Percentiles rank a stretch among this genome's conserved stretches.
Evolutionary conservation across 2,113 vertebrate species (phyloP).

Genomic region (Pseudolaguvia tuberculata): DNA sequence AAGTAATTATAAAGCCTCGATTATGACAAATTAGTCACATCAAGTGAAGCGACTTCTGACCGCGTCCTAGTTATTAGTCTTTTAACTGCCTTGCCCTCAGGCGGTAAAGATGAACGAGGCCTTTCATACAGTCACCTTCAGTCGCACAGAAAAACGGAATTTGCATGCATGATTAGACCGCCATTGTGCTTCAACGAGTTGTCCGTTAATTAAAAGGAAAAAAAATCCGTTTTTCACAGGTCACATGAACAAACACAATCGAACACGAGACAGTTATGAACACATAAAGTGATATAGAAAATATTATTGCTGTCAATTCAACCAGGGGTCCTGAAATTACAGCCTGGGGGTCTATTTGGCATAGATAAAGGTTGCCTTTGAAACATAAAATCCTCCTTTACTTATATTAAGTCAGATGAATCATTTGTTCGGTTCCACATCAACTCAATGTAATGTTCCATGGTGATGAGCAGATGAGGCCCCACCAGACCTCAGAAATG

Average conservation of each 20-base stretch:
- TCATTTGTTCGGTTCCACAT: too few species aligned
- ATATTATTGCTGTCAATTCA: neutral
- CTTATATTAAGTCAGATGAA: too few species aligned
- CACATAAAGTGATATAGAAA: neutral
- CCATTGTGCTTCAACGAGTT: neutral
- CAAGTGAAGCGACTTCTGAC: conserved; percentile 18
- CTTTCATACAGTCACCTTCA: neutral
- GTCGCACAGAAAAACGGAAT: neutral
- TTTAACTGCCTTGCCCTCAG: conserved; percentile 8
- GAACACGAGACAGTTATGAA: too few species aligned
- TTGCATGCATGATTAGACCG: conserved; percentile 2
- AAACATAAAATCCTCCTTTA: too few species aligned
- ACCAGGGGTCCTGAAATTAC: too few species aligned
- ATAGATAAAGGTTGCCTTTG: too few species aligned
- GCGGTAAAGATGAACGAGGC: neutral
- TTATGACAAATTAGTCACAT: conserved; percentile 30
- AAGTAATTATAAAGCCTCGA: conserved; percentile 33
- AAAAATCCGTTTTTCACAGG: neutral
- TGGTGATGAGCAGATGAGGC: too few species aligned
- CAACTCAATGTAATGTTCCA: too few species aligned
- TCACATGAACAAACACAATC: too few species aligned
- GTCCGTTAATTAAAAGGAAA: neutral
- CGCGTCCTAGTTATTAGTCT: conserved; percentile 24
- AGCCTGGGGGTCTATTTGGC: too few species aligned
- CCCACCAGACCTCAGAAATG: too few species aligned